A percentile compares a stretch with the other conserved stretches of the same genome.
Conservation (phyloP, 2,113 vertebrate genomes). For the Albula glossodonta region DNA sequence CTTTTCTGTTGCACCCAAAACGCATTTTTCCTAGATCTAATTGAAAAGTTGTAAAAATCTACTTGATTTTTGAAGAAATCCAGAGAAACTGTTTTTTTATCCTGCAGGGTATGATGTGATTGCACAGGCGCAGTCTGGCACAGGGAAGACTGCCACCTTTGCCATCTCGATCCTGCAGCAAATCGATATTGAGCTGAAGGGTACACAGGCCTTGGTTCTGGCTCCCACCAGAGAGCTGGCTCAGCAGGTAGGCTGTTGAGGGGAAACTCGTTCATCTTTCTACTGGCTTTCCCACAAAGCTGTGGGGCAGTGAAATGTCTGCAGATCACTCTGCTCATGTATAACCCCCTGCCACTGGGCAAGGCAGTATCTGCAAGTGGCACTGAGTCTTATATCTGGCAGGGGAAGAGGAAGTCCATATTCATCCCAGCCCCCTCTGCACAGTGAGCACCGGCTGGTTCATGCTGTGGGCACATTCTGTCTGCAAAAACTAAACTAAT, state of each 20-base stretch:
- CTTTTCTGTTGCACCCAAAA: too few relatives aligned
- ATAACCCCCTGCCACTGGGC: conserved; percentile 48
- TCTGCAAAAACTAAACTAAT: too few relatives aligned
- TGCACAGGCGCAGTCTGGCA: conserved; percentile 38
- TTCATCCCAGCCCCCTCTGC: conserved; percentile 60
- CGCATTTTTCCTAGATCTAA: too few relatives aligned
- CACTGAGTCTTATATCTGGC: conserved; percentile 50
- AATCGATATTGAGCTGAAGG: conserved; percentile 32
- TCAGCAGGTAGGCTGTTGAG: conserved; percentile 28
- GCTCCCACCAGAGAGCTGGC: conserved; percentile 41
- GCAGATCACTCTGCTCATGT: neutral
- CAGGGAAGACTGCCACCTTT: conserved; percentile 40
- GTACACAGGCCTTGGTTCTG: conserved; percentile 35
- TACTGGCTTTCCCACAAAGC: neutral
- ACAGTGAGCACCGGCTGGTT: conserved; percentile 54
- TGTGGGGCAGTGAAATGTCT: neutral
- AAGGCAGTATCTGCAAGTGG: conserved; percentile 44
- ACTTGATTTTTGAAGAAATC: neutral
- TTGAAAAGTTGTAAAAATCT: too few relatives aligned
- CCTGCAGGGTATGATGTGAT: conserved; percentile 42
- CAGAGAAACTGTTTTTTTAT: neutral
- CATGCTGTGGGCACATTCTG: conserved; percentile 53
- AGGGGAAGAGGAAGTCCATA: conserved; percentile 49
- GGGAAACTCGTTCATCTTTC: too few relatives aligned
- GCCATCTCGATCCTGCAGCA: conserved; percentile 43